These are phyloP conservation scores for Spheniscus humboldti DNA, from an alignment of 2,797 vertebrate genomes.

Conservation along the genomic window DNA sequence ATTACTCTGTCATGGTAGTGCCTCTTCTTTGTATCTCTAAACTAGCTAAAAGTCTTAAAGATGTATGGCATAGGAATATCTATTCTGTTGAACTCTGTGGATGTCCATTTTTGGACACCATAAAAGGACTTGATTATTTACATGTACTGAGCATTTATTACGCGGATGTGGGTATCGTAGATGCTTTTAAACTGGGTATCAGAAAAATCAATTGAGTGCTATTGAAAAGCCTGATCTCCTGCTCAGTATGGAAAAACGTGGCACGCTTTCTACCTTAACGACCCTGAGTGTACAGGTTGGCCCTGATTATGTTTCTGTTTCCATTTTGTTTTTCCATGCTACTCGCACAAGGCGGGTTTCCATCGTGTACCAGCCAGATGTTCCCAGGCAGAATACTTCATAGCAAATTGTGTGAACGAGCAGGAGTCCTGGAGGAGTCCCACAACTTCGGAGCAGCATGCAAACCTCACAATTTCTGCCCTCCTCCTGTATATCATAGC, in stretches of 20 bases:
- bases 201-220: not conserved
- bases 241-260: not conserved
- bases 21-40: not conserved
- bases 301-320: not conserved
- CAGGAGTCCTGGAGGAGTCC: not conserved
- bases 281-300: not conserved
- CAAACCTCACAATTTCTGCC: not conserved
- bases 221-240: not conserved
- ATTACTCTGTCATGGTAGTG: not conserved
- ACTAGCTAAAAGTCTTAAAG: not conserved
- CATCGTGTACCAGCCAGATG: not conserved
- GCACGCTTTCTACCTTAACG: not conserved
- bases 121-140: not conserved
- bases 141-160: not conserved
- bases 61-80: not conserved
- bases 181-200: not conserved
- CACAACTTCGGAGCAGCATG: not conserved
- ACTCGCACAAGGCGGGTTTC: not conserved
- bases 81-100: accelerated
- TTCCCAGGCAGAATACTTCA: not conserved
- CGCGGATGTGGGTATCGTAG: not conserved
- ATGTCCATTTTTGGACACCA: not conserved
- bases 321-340: not conserved
- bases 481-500: not conserved
- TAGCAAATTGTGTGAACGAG: not conserved